Conservation (phyloP, 2,888 invertebrate genomes). For the Drosophila quinaria region DNA sequence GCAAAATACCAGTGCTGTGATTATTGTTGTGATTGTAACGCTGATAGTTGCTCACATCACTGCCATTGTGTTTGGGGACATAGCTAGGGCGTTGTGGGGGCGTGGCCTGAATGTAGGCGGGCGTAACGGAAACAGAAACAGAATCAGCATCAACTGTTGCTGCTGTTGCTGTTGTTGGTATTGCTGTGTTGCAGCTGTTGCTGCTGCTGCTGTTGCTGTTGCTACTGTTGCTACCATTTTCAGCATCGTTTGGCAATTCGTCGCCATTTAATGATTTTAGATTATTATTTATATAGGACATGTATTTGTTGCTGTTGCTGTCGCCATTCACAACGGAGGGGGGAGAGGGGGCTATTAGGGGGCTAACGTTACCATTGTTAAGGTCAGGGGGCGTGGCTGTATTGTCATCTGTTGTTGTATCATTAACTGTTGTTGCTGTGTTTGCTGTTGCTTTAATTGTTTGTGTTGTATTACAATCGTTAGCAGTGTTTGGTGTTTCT, state of each 20-base stretch:
- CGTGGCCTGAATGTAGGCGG: slow-evolving; percentile 31
- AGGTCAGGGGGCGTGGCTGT: slow-evolving; percentile 43
- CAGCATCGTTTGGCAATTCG: slow-evolving; percentile 47
- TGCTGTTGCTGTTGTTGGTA: slow-evolving; percentile 15
- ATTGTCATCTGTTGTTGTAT: slow-evolving; percentile 50
- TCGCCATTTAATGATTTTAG: slow-evolving; percentile 54
- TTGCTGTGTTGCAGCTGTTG: slow-evolving; percentile 28
- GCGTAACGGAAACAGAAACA: slow-evolving; percentile 36
- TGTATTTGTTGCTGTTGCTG: slow-evolving; percentile 71
- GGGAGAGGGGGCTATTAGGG: slow-evolving; percentile 20
- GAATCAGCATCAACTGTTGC: slow-evolving; percentile 39
- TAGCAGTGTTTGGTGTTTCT: slow-evolving; percentile 49
- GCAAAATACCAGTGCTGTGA: slow-evolving; percentile 71
- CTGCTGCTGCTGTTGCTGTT: slow-evolving; percentile 26
- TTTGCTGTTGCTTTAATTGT: slow-evolving; percentile 62
- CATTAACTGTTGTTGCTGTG: slow-evolving; percentile 47
- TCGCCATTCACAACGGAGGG: slow-evolving; percentile 41
- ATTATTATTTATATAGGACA: slow-evolving; percentile 71
- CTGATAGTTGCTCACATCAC: slow-evolving; percentile 33
- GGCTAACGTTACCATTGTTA: slow-evolving; percentile 55
- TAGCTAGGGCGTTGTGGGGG: slow-evolving; percentile 41
- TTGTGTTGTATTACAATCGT: slow-evolving; percentile 74
- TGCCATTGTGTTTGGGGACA: slow-evolving; percentile 62
- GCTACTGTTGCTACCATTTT: slow-evolving; percentile 34
- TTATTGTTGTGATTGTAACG: slow-evolving; percentile 62